Evolutionary conservation across 2,797 vertebrate genomes (phyloP).

Genomic region (Pelobates cultripes): DNA sequence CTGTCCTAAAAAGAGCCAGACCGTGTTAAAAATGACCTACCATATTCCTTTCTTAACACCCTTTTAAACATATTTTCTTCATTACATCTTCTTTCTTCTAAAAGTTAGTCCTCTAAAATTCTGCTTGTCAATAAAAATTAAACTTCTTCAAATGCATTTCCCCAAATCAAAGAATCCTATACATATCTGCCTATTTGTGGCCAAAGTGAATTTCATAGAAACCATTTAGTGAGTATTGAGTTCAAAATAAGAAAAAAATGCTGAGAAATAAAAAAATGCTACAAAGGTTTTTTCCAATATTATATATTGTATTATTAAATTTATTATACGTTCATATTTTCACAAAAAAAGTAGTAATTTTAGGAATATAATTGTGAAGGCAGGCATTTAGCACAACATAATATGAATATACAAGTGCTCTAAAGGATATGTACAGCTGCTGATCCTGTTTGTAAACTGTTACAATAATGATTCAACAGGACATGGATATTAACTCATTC

Average conservation of each 20-base stretch:
- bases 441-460: background rate
- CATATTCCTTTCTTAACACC: too few species aligned
- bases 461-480: background rate
- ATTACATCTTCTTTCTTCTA: too few species aligned
- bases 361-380: background rate
- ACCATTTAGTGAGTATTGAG: background rate
- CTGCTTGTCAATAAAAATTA: too few species aligned
- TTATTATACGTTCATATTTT: background rate
- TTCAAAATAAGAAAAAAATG: background rate
- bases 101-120: too few species aligned
- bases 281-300: background rate
- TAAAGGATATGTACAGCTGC: background rate
- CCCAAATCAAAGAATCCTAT: too few species aligned
- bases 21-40: too few species aligned
- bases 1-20: too few species aligned
- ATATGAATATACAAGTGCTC: background rate
- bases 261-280: background rate
- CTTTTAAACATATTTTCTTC: too few species aligned
- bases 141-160: too few species aligned
- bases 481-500: background rate
- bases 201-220: background rate
- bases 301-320: conserved; percentile 2
- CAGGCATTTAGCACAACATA: background rate
- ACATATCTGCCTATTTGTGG: too few species aligned
- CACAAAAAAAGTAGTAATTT: background rate